Base-by-base conservation (phyloP, 2,888 invertebrate species). In the Cacoxenus indagator region DNA sequence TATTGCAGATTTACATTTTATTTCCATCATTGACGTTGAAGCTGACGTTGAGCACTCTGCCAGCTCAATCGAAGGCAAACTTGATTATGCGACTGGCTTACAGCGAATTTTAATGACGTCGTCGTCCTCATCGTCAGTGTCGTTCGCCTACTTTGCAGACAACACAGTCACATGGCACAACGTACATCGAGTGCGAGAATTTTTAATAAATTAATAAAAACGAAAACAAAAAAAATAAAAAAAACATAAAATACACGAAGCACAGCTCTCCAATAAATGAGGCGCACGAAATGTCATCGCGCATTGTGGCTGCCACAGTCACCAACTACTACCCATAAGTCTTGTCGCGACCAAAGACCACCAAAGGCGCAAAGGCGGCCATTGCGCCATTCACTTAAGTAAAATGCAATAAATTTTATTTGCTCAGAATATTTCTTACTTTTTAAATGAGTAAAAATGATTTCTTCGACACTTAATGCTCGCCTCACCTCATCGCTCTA, bases 1-100 rank as follows among this genome's bases (percentile, higher is more conserved):
- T 45, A 62, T 70, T 55, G 69, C 72, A 70, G 81, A 81, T 80
- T 80, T 80, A 81, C 83, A 78, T 80, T 81, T 78, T 74, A 78
- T 78, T 82, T 78, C 72, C 26, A 65, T 54, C 69, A 51, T 31
- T 61, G 31, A 26, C 19, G 26, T 22, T 46, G 65, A 65, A 19
- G n/a, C n/a, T 11, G 29, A 59, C 31, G 26, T 22, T 46, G 65
- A 65, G 48, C 48, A 48, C 27, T 24, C 68, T 9, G n/a, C 14
- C 14, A 17, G 27, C 24, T 27, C 4, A 14, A 55, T 22, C n/a
- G 61, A 37, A 24, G 19, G 27, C 43, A 43, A 62, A 62, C 37
- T 62, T 62, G 43, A 62, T 62, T 62, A 62, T 45, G 17, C 29
- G 45, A 22, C 8, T 11, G 26, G 14, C 27, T 55, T 55, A 55